Base-by-base conservation (phyloP, 2,113 vertebrate species). In the Oceanites oceanicus region DNA sequence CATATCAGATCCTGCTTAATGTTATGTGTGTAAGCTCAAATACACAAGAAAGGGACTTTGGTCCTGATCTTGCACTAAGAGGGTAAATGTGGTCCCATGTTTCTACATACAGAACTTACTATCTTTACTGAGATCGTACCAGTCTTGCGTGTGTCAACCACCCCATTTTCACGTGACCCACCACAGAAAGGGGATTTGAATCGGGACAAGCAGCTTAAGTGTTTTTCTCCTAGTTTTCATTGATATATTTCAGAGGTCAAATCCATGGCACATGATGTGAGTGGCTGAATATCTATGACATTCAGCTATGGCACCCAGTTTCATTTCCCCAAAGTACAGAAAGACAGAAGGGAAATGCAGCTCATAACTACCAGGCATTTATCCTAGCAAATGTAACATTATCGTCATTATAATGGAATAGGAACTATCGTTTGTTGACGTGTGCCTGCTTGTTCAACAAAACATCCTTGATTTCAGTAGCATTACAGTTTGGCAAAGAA, bases 401-500 rank as follows among this genome's bases (percentile, higher is more conserved):
- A 55, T 73, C 49, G 75, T 22, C 34, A 34, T 85, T 86, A 91
- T 44, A 61, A 92, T 61, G 76, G 77, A 79, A 80, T 23, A 91
- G 76, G 79, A 97, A 75, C 93, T 75, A 86, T 88, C 7, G 6
- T 50, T 80, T 95, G 95, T 68, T 78, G 89, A 88, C 42, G 34
- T 49, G 34, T 92, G 87, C 66, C 76, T 91, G 91, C 42, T 74
- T 77, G 50, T 96, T 78, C 88, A 83, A 75, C 22, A 92, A 91
- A 58, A 67, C 22, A 18, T 85, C 44, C 78, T 93, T 26, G 15
- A 66, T 94, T 96, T 84, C 84, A 89, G 63, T 38, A 42, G 44
- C 89, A 83, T 73, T 77, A 56, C 87, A 81, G 70, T 90, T 95
- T 84, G 75, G 92, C 68, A 94, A 96, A 92, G 77, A 79, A 83